A percentile compares a stretch with the other conserved stretches of the same genome.
Evolutionary conservation across 2,113 vertebrate species (phyloP).

Genomic region (Octodon degus): DNA sequence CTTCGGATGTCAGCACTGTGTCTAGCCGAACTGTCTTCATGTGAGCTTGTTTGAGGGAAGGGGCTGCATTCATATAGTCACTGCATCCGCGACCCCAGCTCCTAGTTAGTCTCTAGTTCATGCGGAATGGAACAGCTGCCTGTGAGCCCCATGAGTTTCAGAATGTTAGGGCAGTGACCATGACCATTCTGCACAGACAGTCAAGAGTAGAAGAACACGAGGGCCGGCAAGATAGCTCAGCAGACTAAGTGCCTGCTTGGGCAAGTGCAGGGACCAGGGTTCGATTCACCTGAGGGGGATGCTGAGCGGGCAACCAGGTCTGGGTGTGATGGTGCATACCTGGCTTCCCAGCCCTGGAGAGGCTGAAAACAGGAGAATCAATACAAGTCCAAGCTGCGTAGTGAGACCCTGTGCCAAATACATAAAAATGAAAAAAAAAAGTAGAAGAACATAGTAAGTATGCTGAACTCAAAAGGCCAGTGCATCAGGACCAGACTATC

Average conservation of each 20-base stretch:
- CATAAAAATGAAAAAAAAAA: background rate
- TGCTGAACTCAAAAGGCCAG: background rate
- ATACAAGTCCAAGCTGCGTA: no score
- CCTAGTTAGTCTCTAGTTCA: background rate
- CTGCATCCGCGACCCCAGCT: accelerated
- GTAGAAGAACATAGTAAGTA: background rate
- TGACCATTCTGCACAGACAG: background rate
- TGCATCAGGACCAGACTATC: background rate
- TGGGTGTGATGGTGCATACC: no score
- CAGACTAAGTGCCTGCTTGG: no score
- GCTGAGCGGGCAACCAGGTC: no score
- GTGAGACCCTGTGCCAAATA: no score
- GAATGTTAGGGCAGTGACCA: background rate
- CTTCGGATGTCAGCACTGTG: background rate
- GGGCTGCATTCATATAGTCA: background rate
- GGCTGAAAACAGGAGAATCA: no score
- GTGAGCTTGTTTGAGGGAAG: background rate
- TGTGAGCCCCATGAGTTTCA: background rate
- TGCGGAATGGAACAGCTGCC: background rate
- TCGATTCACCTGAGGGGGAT: no score
- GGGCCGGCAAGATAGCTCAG: no score
- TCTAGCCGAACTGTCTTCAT: background rate
- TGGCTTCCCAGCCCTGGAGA: no score
- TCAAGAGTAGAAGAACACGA: background rate
- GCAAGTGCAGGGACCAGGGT: no score